Evolutionary conservation across 2,888 invertebrate genomes (phyloP).

Genomic region (Empis livida): DNA sequence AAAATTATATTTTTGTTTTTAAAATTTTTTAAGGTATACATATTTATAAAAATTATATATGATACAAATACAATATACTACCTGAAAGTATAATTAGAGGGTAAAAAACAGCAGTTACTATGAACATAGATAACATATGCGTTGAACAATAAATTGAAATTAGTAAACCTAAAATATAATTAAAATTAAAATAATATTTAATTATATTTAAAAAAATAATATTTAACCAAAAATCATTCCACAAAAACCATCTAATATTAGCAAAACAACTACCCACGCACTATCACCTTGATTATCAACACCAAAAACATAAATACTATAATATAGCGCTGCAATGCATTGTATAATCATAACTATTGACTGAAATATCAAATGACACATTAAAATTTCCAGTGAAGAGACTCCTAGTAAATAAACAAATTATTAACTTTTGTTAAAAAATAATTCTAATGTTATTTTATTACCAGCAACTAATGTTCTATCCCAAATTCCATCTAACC

Average conservation of each 20-base stretch:
- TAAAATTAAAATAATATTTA: background rate
- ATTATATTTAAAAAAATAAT: no score
- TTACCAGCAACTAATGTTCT: conserved; percentile 64
- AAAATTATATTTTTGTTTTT: conserved; percentile 7
- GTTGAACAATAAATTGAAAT: conserved; percentile 67
- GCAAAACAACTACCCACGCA: conserved; percentile 43
- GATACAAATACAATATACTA: conserved; percentile 37
- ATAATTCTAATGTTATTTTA: background rate
- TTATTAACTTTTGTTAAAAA: background rate
- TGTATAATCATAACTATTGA: conserved; percentile 60
- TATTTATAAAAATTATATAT: background rate
- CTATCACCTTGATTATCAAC: conserved; percentile 35
- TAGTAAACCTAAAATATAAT: conserved; percentile 63
- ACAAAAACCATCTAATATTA: conserved; percentile 60
- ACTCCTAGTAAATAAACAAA: conserved; percentile 41
- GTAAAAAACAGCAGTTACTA: conserved; percentile 78
- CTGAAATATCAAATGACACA: conserved; percentile 69
- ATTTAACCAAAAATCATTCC: conserved; percentile 65
- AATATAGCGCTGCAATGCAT: conserved; percentile 38
- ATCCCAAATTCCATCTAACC: conserved; percentile 76
- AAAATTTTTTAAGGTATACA: background rate
- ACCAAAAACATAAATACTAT: conserved; percentile 33
- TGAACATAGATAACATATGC: conserved; percentile 70
- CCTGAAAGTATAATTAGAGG: conserved; percentile 79
- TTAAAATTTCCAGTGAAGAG: conserved; percentile 61